Evolutionary conservation across 2,888 invertebrate species (phyloP).

Genomic region (Acheta domesticus): DNA sequence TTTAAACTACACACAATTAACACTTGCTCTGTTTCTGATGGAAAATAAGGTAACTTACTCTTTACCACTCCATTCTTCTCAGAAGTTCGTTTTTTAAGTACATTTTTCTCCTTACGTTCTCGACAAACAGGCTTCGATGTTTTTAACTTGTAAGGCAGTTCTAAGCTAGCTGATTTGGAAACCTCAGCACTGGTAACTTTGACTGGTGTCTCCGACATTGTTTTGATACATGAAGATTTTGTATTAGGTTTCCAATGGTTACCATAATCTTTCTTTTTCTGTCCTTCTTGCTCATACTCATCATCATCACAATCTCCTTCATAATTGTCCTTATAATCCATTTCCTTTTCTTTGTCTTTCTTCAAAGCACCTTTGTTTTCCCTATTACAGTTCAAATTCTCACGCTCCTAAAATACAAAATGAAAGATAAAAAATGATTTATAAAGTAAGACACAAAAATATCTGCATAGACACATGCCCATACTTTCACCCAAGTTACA

Average conservation of each 20-base stretch:
- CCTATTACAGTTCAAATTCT: background rate
- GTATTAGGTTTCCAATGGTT: constrained; percentile 39
- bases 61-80: constrained; percentile 33
- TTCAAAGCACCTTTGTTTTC: constrained; percentile 22
- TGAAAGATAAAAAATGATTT: background rate
- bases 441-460: background rate
- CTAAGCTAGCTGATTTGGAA: constrained; percentile 38
- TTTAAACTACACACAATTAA: too few species aligned
- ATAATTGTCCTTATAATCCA: constrained; percentile 50
- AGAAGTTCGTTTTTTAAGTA: constrained; percentile 38
- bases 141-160: constrained; percentile 46
- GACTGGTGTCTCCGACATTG: constrained; percentile 39
- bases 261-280: constrained; percentile 30
- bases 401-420: constrained; percentile 25
- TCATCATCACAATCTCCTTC: constrained; percentile 52
- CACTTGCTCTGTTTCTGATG: background rate
- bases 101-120: constrained; percentile 41
- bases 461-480: background rate
- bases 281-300: constrained; percentile 42
- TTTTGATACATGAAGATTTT: constrained; percentile 40
- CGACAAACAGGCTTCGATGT: constrained; percentile 35
- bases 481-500: too few species aligned
- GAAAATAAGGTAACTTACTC: constrained; percentile 23
- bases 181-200: constrained; percentile 41
- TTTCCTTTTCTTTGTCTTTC: constrained; percentile 30